Conservation (phyloP, 2,888 invertebrate genomes). For the Biston betularia region DNA sequence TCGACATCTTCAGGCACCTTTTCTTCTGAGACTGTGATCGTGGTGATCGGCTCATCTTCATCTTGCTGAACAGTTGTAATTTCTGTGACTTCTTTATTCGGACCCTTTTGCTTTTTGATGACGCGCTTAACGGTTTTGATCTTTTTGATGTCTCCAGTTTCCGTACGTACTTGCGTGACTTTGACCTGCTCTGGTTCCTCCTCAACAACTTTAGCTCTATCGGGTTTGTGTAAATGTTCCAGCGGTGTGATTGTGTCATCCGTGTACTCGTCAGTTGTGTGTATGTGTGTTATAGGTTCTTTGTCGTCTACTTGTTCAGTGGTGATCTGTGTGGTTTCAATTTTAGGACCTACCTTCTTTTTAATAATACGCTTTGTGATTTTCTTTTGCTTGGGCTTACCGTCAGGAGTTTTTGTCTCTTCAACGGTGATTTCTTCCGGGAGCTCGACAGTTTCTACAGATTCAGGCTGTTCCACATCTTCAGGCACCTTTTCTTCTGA, state of each 20-base stretch:
- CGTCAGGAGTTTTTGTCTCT: slow-evolving; percentile 37
- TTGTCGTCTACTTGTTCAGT: slow-evolving; percentile 61
- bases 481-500: slow-evolving; percentile 47
- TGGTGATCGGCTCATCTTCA: slow-evolving; percentile 63
- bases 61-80: slow-evolving; percentile 73
- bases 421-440: slow-evolving; percentile 46
- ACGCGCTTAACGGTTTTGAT: slow-evolving; percentile 52
- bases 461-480: slow-evolving; percentile 67
- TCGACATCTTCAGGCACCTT: slow-evolving; percentile 49
- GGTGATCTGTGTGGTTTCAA: slow-evolving; percentile 54
- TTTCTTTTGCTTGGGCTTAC: slow-evolving; percentile 40
- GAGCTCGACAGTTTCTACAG: slow-evolving; percentile 66
- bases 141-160: slow-evolving; percentile 59
- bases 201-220: slow-evolving; percentile 57
- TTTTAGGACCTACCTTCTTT: slow-evolving; percentile 61
- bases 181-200: slow-evolving; percentile 47
- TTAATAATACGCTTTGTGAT: slow-evolving; percentile 68
- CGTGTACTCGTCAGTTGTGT: slow-evolving; percentile 56
- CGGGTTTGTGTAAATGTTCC: slow-evolving; percentile 48
- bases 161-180: slow-evolving; percentile 48
- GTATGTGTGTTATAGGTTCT: slow-evolving; percentile 43
- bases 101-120: slow-evolving; percentile 64
- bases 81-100: slow-evolving; percentile 65
- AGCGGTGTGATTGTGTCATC: slow-evolving; percentile 51
- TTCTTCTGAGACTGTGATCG: slow-evolving; percentile 48